Percentiles rank a stretch among this genome's conserved stretches.
Evolutionary conservation across 2,113 vertebrate genomes (phyloP).

Genomic region (Solea senegalensis): DNA sequence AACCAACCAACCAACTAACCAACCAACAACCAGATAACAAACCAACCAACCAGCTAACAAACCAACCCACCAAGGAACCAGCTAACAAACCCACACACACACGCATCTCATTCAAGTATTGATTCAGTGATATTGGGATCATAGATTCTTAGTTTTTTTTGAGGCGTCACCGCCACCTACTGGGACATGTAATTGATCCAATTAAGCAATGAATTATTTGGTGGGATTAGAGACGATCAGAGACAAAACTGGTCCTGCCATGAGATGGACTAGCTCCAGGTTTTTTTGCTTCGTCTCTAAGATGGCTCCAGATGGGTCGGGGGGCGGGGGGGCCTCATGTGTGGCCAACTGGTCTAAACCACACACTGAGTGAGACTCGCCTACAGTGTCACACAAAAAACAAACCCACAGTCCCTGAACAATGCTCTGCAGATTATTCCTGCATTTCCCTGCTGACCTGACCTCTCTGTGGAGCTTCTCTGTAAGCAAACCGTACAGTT

Average conservation of each 20-base stretch:
- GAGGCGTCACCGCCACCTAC: slow-evolving; percentile 54
- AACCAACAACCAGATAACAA: too few species aligned
- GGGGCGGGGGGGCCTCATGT: slow-evolving; percentile 69
- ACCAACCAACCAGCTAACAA: too few species aligned
- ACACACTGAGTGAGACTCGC: slow-evolving; percentile 56
- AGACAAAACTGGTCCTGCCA: slow-evolving; percentile 64
- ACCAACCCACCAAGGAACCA: too few species aligned
- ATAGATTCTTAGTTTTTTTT: slow-evolving; percentile 17
- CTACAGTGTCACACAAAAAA: slow-evolving; percentile 48
- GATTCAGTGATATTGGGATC: slow-evolving; percentile 17
- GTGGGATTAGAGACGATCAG: slow-evolving; percentile 73
- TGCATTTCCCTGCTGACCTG: slow-evolving; percentile 33
- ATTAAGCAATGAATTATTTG: slow-evolving; percentile 78
- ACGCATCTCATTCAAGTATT: slow-evolving; percentile 12
- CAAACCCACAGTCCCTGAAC: slow-evolving; percentile 35
- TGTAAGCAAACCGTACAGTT: slow-evolving; percentile 17
- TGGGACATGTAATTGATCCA: slow-evolving; percentile 77
- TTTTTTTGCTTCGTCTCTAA: slow-evolving; percentile 65
- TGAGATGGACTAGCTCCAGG: slow-evolving; percentile 75
- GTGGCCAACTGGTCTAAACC: slow-evolving; percentile 71
- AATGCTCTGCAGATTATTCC: neutral
- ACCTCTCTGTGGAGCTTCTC: slow-evolving; percentile 12
- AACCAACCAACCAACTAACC: too few species aligned
- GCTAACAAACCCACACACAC: neutral
- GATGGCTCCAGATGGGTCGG: slow-evolving; percentile 77